Evolutionary conservation across 2,797 vertebrate genomes (phyloP), one percentile per base, ranked within the genome.

Genomic region (Trematomus bernacchii): DNA sequence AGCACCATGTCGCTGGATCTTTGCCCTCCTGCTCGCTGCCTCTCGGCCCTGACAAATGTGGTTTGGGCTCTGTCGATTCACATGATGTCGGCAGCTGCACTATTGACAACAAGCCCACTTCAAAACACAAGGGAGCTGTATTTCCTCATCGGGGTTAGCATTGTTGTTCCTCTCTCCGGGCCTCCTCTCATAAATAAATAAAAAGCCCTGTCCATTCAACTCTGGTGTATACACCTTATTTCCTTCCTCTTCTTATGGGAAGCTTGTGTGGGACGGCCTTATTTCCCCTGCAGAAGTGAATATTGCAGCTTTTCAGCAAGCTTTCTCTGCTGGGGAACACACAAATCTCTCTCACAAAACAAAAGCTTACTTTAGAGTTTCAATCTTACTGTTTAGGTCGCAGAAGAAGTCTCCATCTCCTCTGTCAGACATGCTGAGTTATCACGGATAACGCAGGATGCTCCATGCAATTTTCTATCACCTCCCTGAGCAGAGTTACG

Each of bases 171-270:
- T 59, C 54, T 59, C 53, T 54, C 65, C 8, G 42, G 59, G 21
- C 86, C 91, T 87, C 80, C 84, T 85, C 87, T 86, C 83, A 83
- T 91, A 85, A 91, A 91, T 77, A 85, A 90, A 82, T 87, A 89
- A 87, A 53, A 87, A 72, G 50, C 61, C 30, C 19, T 9, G 62
- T 50, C 82, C 74, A 75, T 89, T 91, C 78, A 90, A 40, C 75
- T 44, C 64, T 3, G 0, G 21, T 70, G 65, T 63, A 40, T 55
- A 70, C 67, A 71, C 76, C 59, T 55, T 46, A 40, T 68, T 88
- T 92, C 85, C 89, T 92, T 93, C 92, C 89, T 90, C 69, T 77
- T 80, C 77, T 82, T 83, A 42, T 79, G 69, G 67, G 79, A 73
- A 42, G 70, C 71, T 37, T 27, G 71, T 75, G 79, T 83, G 73